Conservation (phyloP, 2,888 invertebrate genomes). For the Cerceris rybyensis region DNA sequence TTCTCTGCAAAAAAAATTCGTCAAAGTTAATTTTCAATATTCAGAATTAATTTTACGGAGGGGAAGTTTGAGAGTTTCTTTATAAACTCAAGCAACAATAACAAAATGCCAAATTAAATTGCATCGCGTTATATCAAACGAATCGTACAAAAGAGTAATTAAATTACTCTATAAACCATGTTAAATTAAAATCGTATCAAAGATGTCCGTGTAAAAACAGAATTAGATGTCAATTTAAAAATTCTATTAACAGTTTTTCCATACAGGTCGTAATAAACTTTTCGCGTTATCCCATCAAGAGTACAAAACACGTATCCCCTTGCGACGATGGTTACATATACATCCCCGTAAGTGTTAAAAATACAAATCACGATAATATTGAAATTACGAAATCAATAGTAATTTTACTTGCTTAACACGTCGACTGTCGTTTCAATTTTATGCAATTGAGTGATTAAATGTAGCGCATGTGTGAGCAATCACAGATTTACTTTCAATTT, state of each 20-base stretch:
- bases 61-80: not conserved
- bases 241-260: not conserved
- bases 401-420: too few species aligned
- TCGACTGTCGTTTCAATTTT: too few species aligned
- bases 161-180: too few species aligned
- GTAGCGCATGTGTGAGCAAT: too few species aligned
- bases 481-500: too few species aligned
- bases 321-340: conserved; percentile 93
- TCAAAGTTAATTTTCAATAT: not conserved
- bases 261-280: conserved; percentile 85
- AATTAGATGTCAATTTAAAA: not conserved
- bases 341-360: conserved; percentile 84
- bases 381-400: too few species aligned
- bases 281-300: conserved; percentile 85
- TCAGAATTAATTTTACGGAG: not conserved
- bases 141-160: too few species aligned
- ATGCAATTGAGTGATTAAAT: too few species aligned
- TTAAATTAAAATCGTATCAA: too few species aligned
- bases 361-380: not conserved
- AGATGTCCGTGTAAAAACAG: too few species aligned
- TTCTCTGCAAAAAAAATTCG: not conserved
- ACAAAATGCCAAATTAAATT: too few species aligned
- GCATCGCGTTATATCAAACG: too few species aligned
- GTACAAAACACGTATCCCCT: conserved; percentile 87
- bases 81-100: not conserved